Evolutionary conservation across 1,140 invertebrate species (phyloP).

Genomic region (Psix sp.): DNA sequence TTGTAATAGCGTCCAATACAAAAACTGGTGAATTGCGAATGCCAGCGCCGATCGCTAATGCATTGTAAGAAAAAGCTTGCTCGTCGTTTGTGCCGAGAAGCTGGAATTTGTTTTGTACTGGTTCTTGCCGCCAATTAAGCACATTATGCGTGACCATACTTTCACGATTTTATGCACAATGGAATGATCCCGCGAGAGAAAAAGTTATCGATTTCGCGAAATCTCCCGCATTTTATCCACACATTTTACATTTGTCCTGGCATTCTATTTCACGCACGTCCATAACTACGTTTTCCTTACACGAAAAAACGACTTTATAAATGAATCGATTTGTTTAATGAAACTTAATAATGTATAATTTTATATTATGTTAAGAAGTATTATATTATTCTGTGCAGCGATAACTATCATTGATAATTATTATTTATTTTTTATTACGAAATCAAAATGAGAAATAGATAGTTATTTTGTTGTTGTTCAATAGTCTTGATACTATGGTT

Average conservation of each 20-base stretch:
- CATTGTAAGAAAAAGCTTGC: slow-evolving; percentile 35
- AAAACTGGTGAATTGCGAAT: slow-evolving; percentile 34
- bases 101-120: slow-evolving; percentile 45
- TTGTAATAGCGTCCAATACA: slow-evolving; percentile 40
- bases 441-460: too few species aligned
- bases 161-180: slow-evolving; percentile 53
- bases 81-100: slow-evolving; percentile 47
- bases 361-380: too few species aligned
- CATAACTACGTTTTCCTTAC: slow-evolving; percentile 2
- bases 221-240: slow-evolving; percentile 26
- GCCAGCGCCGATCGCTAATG: slow-evolving; percentile 12
- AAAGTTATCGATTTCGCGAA: slow-evolving; percentile 43
- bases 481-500: too few species aligned
- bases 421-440: too few species aligned
- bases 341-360: too few species aligned
- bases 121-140: slow-evolving; percentile 52
- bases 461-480: too few species aligned
- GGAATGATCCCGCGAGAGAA: slow-evolving; percentile 23
- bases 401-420: too few species aligned
- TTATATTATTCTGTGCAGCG: too few species aligned
- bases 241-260: slow-evolving; percentile 15
- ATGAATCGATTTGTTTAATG: slow-evolving; percentile 11
- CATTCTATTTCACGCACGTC: slow-evolving; percentile 14
- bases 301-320: slow-evolving; percentile 4
- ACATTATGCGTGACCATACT: slow-evolving; percentile 48